phyloP scores from a whole-genome alignment of 2,113 vertebrate species.

The Promerops cafer region DNA sequence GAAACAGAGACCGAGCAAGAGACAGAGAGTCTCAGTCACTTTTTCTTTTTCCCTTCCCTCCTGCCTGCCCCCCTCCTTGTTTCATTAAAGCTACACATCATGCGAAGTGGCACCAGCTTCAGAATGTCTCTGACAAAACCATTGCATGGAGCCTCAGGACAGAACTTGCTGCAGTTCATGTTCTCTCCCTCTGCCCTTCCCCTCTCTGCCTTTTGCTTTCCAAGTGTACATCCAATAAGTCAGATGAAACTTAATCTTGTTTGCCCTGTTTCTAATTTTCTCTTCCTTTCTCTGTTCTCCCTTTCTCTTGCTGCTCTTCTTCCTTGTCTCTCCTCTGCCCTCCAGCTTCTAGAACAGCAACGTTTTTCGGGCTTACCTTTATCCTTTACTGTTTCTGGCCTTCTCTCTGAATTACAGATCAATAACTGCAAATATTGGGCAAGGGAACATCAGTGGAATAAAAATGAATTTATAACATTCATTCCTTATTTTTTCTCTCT shows the following conservation, averaged over 20 bases:
- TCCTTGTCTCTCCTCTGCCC: constrained; percentile 14
- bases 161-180: constrained; percentile 29
- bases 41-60: not conserved
- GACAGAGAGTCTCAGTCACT: constrained; percentile 50
- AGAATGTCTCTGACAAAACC: constrained; percentile 28
- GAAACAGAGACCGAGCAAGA: constrained; percentile 1
- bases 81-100: constrained; percentile 70
- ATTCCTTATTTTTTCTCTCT: not conserved
- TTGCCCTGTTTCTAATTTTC: constrained; percentile 21
- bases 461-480: constrained; percentile 34
- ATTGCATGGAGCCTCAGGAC: constrained; percentile 46
- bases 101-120: not conserved
- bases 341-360: constrained; percentile 41
- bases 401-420: constrained; percentile 52
- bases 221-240: constrained; percentile 31
- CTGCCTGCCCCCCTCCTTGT: not conserved
- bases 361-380: constrained; percentile 40
- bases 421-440: constrained; percentile 34
- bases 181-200: constrained; percentile 19
- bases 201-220: constrained; percentile 25
- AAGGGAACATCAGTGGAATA: constrained; percentile 40
- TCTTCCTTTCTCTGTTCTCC: not conserved
- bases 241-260: constrained; percentile 55
- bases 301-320: not conserved
- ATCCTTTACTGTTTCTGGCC: constrained; percentile 59